Base-by-base conservation (phyloP, 1,140 invertebrate genomes). In the Samia ricini region DNA sequence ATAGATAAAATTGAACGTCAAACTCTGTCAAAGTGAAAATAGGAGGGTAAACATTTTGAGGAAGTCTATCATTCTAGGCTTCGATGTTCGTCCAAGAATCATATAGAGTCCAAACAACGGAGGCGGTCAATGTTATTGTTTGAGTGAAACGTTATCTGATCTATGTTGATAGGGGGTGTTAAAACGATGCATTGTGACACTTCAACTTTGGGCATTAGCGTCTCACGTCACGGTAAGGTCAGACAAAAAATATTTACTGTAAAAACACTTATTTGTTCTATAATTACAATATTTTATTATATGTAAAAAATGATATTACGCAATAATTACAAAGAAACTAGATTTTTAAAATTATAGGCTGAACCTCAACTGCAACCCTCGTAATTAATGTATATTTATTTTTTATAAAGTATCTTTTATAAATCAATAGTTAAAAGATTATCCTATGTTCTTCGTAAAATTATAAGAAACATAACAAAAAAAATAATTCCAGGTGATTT, bases 171-270 rank as follows among this genome's bases (percentile, higher is more conserved):
- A 78, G 60, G 56, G 63, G 56, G 72, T 77, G 81, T 85, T 76
- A 84, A 85, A 79, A 78, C 56, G 73, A 85, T 70, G 66, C 76
- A 72, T 80, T 81, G 83, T 85, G 85, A 88, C 85, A 87, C 76
- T 83, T 80, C 77, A 69, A 83, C 79, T 83, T 79, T 79, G 74
- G 77, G 74, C 72, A 75, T 79, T 76, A 78, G 71, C 61, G 52
- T 56, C 33, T 42, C 33, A 42, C 33, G 33, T 42, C 33, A 66
- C 23, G 61, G 58, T 66, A 57, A 63, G 65, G 54, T 49, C 33
- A 29, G 58, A 78, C 60, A 69, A 66, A 60, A 69, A 65, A 23
- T 2, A 15, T 56, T n/a, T n/a, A n/a, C n/a, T 24, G 22, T 24
- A 19, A 21, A 66, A 66, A 66, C 48, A 49, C 5, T 5, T 3